phyloP scores from a whole-genome alignment of 30 jellyfish, hydroid and myxozoan genomes.

The Turritopsis dohrnii region DNA sequence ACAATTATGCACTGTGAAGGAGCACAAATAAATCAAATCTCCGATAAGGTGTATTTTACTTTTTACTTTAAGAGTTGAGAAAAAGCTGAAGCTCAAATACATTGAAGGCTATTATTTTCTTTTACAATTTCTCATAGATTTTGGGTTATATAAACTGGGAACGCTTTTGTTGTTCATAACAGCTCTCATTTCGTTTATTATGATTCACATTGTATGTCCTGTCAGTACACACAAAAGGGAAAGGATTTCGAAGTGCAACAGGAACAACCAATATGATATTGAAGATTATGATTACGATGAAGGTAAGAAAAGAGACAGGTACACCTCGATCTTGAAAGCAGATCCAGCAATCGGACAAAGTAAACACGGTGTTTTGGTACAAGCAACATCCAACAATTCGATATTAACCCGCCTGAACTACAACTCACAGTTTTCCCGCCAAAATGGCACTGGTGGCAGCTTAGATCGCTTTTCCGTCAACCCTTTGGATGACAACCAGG shows the following conservation, averaged over 20 bases:
- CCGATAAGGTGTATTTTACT: too few species aligned
- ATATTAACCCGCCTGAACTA: not conserved
- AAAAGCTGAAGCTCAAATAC: too few species aligned
- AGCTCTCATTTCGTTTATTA: not conserved
- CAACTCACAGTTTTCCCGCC: not conserved
- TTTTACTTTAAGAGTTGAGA: too few species aligned
- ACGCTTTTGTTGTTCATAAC: not conserved
- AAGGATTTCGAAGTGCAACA: not conserved
- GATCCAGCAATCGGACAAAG: not conserved
- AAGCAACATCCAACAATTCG: not conserved
- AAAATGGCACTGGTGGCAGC: not conserved
- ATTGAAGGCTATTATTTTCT: not conserved
- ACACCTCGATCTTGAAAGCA: not conserved
- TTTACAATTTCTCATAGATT: not conserved
- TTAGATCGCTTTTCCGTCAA: not conserved
- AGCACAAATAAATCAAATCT: too few species aligned
- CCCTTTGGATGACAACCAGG: not conserved
- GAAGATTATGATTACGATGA: not conserved
- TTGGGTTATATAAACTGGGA: not conserved
- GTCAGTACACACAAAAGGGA: not conserved
- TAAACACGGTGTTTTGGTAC: not conserved
- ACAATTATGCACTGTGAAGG: too few species aligned
- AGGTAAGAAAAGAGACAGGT: not conserved
- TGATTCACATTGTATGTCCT: not conserved
- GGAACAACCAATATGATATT: not conserved